Percentiles rank a stretch among this genome's conserved stretches.
Conservation (phyloP, 2,113 vertebrate species). For the Callaeas wilsoni region DNA sequence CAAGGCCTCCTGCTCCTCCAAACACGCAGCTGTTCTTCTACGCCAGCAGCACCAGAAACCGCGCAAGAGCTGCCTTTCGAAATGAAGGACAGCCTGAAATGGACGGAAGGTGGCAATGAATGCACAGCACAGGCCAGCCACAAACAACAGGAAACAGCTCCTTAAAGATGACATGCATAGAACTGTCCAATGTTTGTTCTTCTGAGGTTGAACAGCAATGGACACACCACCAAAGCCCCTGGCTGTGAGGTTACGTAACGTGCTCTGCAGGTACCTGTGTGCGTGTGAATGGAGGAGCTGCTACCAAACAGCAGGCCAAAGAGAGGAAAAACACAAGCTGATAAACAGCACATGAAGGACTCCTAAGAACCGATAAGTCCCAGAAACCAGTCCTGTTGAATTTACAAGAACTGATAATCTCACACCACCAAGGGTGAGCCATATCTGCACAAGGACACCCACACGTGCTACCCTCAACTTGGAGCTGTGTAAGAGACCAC, state of each 20-base stretch:
- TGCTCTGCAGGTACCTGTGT: neutral
- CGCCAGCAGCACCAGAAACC: conserved; percentile 78
- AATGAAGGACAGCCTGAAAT: conserved; percentile 80
- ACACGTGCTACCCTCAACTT: neutral
- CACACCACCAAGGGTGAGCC: neutral
- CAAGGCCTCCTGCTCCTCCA: conserved; percentile 17
- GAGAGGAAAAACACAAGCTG: neutral
- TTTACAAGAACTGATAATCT: neutral
- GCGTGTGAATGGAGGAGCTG: neutral
- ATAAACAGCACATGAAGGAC: neutral
- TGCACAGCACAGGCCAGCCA: neutral
- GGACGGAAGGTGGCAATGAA: neutral
- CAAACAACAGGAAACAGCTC: neutral
- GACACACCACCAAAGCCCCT: neutral
- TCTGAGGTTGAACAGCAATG: neutral
- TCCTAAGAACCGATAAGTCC: neutral
- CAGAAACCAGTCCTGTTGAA: neutral
- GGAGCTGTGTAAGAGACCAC: neutral
- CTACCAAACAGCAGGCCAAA: neutral
- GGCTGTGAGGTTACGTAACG: fast-evolving
- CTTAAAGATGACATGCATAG: neutral
- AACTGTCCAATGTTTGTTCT: neutral
- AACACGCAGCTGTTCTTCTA: neutral
- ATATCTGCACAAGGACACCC: neutral
- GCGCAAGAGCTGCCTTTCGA: conserved; percentile 54